Conservation (phyloP, 2,888 invertebrate species). For the Nephrotoma flavescens region DNA sequence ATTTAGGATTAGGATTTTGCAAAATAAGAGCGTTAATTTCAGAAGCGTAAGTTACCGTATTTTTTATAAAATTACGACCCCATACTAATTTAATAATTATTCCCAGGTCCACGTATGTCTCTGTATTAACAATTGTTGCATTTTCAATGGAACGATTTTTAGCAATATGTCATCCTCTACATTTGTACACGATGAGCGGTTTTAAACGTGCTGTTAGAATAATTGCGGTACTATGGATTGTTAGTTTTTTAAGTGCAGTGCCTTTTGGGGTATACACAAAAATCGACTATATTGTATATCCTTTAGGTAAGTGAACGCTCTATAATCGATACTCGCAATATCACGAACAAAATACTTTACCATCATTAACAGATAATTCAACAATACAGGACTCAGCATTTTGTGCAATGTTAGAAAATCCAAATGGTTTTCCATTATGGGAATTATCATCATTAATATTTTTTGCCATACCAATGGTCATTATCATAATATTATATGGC, state of each 20-base stretch:
- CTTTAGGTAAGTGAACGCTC: constrained; percentile 38
- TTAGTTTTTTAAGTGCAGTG: constrained; percentile 57
- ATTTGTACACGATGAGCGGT: constrained; percentile 68
- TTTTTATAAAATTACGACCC: not conserved
- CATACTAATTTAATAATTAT: not conserved
- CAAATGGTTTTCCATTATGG: constrained; percentile 51
- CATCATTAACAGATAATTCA: constrained; percentile 26
- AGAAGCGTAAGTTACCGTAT: constrained; percentile 57
- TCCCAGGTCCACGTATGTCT: constrained; percentile 71
- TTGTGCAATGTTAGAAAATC: constrained; percentile 54
- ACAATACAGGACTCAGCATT: constrained; percentile 60
- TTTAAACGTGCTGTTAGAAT: constrained; percentile 67
- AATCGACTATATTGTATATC: constrained; percentile 60
- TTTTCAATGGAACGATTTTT: constrained; percentile 84
- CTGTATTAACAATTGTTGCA: constrained; percentile 80
- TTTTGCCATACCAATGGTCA: constrained; percentile 58
- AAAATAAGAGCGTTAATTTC: constrained; percentile 68
- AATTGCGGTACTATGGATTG: constrained; percentile 60
- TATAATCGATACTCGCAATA: not conserved
- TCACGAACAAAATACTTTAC: not conserved
- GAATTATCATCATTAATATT: constrained; percentile 70
- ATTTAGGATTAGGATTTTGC: constrained; percentile 64
- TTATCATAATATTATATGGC: constrained; percentile 64
- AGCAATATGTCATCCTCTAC: constrained; percentile 80
- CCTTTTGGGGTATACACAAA: constrained; percentile 64